Conservation (phyloP, 2,888 invertebrate genomes). For the Caenorhabditis sulstoni region DNA sequence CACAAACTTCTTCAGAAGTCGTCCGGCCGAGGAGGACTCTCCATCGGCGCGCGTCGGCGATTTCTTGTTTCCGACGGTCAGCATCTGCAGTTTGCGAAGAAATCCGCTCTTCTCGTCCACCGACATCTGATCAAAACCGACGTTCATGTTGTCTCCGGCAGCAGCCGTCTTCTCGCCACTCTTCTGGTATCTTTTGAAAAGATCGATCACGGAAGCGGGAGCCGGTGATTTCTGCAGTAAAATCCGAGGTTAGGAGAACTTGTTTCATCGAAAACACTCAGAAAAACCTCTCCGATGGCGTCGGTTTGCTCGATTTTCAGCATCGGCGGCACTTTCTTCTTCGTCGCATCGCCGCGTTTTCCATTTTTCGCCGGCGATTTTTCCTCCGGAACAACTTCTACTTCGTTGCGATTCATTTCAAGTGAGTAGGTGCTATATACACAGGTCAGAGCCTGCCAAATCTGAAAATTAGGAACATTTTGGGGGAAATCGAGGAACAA, state of each 20-base stretch:
- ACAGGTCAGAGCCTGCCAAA: constrained; percentile 18
- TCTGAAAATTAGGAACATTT: constrained; percentile 6
- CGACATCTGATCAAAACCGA: constrained; percentile 43
- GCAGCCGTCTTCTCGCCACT: background rate
- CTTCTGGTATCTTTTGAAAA: constrained; percentile 49
- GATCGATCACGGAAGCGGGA: constrained; percentile 32
- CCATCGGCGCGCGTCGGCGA: background rate
- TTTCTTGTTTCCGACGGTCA: constrained; percentile 32
- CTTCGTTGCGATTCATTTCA: constrained; percentile 10
- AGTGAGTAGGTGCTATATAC: constrained; percentile 38
- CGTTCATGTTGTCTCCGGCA: constrained; percentile 30
- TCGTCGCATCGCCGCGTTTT: background rate
- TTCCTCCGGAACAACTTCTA: background rate
- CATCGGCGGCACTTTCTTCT: constrained; percentile 24
- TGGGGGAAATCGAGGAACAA: too few relatives aligned
- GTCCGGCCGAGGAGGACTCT: constrained; percentile 1
- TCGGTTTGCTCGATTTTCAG: constrained; percentile 24
- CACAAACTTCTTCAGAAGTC: constrained; percentile 28
- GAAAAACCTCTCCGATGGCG: constrained; percentile 25
- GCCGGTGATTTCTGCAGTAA: constrained; percentile 55
- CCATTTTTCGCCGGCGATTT: background rate
- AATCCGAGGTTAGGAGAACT: too few relatives aligned
- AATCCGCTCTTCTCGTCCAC: constrained; percentile 51
- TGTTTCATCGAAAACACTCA: background rate
- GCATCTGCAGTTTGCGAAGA: constrained; percentile 45